A percentile compares a stretch with the other conserved stretches of the same genome.
Conservation (phyloP, 2,113 vertebrate genomes). For the Galemys pyrenaicus region DNA sequence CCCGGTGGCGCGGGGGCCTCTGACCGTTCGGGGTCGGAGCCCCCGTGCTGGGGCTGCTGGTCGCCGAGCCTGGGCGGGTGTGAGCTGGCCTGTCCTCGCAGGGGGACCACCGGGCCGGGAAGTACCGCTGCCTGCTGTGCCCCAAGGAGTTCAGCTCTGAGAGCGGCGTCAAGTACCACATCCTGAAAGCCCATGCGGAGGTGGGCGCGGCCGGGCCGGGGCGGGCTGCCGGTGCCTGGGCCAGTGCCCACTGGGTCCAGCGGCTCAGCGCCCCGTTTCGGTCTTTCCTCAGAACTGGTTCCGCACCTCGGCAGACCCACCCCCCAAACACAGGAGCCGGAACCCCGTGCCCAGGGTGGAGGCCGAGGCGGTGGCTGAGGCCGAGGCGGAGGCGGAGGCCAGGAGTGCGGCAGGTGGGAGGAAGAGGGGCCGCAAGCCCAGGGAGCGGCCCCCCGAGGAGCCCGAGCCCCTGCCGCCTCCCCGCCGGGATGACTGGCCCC, state of each 20-base stretch:
- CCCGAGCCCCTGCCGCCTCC: conserved; percentile 46
- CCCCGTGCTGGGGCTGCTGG: too few species aligned
- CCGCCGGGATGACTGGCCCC: conserved; percentile 76
- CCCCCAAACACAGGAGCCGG: conserved; percentile 88
- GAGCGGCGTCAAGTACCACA: conserved; percentile 98
- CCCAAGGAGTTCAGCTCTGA: conserved; percentile 99
- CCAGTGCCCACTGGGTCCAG: background rate
- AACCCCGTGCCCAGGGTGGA: conserved; percentile 83
- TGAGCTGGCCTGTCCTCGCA: conserved; percentile 78
- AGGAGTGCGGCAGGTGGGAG: conserved; percentile 88
- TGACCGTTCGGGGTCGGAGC: too few species aligned
- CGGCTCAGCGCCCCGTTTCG: background rate
- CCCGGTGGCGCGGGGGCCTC: too few species aligned
- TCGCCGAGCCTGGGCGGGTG: too few species aligned
- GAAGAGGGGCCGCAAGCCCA: conserved; percentile 95
- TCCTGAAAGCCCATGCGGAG: conserved; percentile 97
- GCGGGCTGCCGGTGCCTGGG: background rate
- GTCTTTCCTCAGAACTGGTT: conserved; percentile 94
- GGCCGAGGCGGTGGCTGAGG: conserved; percentile 87
- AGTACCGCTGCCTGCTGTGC: conserved; percentile 96
- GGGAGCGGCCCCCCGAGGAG: conserved; percentile 86
- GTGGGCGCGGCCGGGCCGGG: conserved; percentile 81
- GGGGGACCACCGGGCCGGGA: conserved; percentile 94
- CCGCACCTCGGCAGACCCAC: conserved; percentile 89
- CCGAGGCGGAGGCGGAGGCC: conserved; percentile 88